These are phyloP conservation scores for Craterocephalus amniculus DNA, from an alignment of 2,797 vertebrate genomes.

Conservation along the genomic window DNA sequence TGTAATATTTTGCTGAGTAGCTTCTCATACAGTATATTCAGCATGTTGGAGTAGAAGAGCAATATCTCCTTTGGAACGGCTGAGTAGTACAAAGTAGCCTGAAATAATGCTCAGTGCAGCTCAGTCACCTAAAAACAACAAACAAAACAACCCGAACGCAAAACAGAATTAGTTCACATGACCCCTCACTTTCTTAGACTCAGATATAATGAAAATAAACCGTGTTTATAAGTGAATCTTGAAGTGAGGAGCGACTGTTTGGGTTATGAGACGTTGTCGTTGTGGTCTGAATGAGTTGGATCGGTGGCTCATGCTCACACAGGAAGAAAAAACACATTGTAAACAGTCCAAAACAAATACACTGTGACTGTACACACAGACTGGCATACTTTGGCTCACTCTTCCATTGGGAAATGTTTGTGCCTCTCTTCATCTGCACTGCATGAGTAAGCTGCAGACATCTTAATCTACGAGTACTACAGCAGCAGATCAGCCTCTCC, in stretches of 20 bases:
- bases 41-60: background rate
- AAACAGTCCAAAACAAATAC: constrained; percentile 8
- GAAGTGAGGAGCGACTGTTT: background rate
- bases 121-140: background rate
- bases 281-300: background rate
- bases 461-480: constrained; percentile 70
- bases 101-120: background rate
- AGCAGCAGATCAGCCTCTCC: constrained; percentile 44
- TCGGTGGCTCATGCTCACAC: background rate
- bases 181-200: background rate
- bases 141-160: too few relatives aligned
- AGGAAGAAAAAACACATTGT: background rate
- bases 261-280: background rate
- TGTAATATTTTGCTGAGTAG: background rate
- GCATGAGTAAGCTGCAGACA: constrained; percentile 66
- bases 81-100: background rate
- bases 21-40: background rate
- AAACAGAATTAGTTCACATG: background rate
- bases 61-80: background rate
- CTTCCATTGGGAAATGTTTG: constrained; percentile 25
- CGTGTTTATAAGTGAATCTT: background rate
- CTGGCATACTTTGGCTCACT: constrained; percentile 9
- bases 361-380: background rate
- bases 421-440: constrained; percentile 43
- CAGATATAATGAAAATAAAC: background rate